Conservation (phyloP, 2,888 invertebrate species). For the Plagodis dolabraria region DNA sequence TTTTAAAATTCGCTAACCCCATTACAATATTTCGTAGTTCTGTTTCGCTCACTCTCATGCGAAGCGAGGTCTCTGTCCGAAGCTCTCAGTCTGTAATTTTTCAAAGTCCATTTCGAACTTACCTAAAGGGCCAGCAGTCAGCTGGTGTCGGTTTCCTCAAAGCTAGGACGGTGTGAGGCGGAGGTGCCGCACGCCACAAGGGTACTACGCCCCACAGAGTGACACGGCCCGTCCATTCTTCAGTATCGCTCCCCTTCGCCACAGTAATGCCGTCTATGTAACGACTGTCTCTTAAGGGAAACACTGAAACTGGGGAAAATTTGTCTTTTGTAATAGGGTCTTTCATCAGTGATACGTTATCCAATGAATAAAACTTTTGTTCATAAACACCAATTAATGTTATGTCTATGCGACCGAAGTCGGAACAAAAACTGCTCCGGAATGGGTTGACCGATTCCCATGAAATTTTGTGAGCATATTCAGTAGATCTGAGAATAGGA, state of each 20-base stretch:
- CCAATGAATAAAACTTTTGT: too few relatives aligned
- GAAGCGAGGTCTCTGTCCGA: background rate
- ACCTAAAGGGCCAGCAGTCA: slow-evolving; percentile 79
- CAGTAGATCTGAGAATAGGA: too few relatives aligned
- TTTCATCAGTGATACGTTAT: too few relatives aligned
- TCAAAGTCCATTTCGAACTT: slow-evolving; percentile 17
- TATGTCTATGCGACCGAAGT: too few relatives aligned
- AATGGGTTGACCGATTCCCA: too few relatives aligned
- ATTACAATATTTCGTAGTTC: too few relatives aligned
- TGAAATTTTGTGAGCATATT: too few relatives aligned
- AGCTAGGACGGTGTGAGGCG: slow-evolving; percentile 69
- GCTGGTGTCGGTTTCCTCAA: slow-evolving; percentile 65
- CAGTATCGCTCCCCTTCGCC: slow-evolving; percentile 58
- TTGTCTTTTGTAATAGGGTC: background rate
- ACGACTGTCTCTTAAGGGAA: slow-evolving; percentile 17
- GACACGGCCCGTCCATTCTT: slow-evolving; percentile 65
- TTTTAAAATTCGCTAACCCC: too few relatives aligned
- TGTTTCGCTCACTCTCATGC: background rate
- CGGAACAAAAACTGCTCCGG: too few relatives aligned
- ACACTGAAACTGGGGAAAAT: slow-evolving; percentile 16
- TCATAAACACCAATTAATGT: too few relatives aligned
- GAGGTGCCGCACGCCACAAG: slow-evolving; percentile 65
- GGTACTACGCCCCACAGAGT: slow-evolving; percentile 73
- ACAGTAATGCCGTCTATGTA: slow-evolving; percentile 56
- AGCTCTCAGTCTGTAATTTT: background rate